Base-by-base conservation (phyloP, 1,140 invertebrate species). In the Cryptotermes secundus region DNA sequence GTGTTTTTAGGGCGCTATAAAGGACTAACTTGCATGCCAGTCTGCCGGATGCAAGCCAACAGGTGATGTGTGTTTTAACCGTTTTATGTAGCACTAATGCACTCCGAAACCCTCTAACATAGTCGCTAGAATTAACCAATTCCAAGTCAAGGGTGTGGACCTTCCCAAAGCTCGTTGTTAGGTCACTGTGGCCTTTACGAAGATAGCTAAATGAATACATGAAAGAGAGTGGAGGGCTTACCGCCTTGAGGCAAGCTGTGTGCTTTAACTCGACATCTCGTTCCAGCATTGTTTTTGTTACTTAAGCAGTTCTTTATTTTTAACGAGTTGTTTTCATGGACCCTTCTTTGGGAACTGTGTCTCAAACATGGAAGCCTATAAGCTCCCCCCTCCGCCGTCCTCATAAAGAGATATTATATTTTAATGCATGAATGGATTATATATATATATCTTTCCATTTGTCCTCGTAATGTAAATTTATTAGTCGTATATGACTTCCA, bases 21-120 rank as follows among this genome's bases (percentile, higher is more conserved):
- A 49, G 12, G 45, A 3, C 6, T 3, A 22, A 19, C 45, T 19
- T 12, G 45, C 45, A 19, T 9, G 12, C 53, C 59, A 7, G 26
- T 14, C 26, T 65, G 31, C 59, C 59, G 59, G 59, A 72, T 72
- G 59, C 26, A 4, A 72, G 59, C n/a, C 26, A 72, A 72, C 59
- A 72, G 59, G 59, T 72, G 59, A 72, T 26, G 59, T n/a, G 59
- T 72, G n/a, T 72, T n/a, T 72, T 72, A 72, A n/a, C 14, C 59
- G 59, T 72, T 72, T 72, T 72, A 72, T 31, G 59, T 26, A 10
- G n/a, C 59, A 31, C 59, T 72, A 72, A 72, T 72, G 7, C 59
- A n/a, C 31, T 14, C 26, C 16, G 59, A 72, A 72, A n/a, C 59
- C 59, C 59, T 72, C 26, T 7, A 72, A 31, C 59, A 7, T 31